phyloP scores from a whole-genome alignment of 2,797 vertebrate species.

The Molossus molossus region DNA sequence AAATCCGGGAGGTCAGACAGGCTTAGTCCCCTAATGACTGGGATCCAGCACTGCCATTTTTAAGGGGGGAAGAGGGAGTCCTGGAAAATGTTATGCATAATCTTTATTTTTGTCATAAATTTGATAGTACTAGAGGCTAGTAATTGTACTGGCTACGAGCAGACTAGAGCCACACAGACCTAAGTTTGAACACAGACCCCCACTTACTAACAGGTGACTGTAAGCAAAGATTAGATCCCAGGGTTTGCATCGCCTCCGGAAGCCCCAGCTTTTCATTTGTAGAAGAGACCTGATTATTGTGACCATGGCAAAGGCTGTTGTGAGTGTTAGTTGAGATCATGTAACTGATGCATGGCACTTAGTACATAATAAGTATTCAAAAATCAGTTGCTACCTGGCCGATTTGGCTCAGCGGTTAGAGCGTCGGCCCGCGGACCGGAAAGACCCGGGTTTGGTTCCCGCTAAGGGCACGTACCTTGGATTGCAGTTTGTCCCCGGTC shows the following conservation, averaged over 20 bases:
- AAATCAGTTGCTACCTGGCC: too few relatives aligned
- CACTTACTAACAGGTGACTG: not conserved
- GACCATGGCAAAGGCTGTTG: not conserved
- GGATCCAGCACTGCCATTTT: not conserved
- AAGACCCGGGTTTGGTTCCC: too few relatives aligned
- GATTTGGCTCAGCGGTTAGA: too few relatives aligned
- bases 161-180: not conserved
- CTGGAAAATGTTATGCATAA: not conserved
- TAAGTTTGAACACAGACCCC: not conserved
- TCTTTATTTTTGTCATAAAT: conserved; percentile 29
- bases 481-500: too few relatives aligned
- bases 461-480: too few relatives aligned
- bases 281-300: not conserved
- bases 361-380: not conserved
- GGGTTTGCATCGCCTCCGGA: not conserved
- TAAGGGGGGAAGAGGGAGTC: not conserved
- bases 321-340: conserved; percentile 44
- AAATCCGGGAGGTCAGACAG: not conserved
- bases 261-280: not conserved
- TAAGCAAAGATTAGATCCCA: not conserved
- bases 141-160: not conserved
- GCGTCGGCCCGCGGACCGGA: too few relatives aligned
- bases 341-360: not conserved
- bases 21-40: not conserved
- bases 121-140: not conserved